Base-by-base conservation (phyloP, 2,888 invertebrate species). In the Heliconius hortense region DNA sequence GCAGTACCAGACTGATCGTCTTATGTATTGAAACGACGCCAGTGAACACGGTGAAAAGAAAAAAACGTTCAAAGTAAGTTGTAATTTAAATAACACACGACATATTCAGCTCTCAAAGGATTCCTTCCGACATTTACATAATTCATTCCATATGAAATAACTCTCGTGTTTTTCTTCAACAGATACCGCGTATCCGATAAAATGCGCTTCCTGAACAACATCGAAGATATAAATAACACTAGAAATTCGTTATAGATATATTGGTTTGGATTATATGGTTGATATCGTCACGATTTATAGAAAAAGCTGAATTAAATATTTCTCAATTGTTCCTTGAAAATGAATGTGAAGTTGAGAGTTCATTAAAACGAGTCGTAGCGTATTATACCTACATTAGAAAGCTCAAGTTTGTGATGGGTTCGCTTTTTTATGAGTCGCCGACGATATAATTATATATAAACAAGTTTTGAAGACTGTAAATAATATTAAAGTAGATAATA, bases 11-110 rank as follows among this genome's bases (percentile, higher is more conserved):
- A 87, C 96, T 98, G 86, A 96, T 98, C 84, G 96, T 99, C 76
- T 95, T 99, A 64, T 99, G 99, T 90, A 96, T 99, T 82, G 98
- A 99, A 94, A 97, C 97, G 59, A 95, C 97, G 72, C 95, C 95
- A 66, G 94, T 94, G 79, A 94, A 95, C 81, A 94, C 95, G 79
- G 95, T 94, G 79, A 90, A 93, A 87, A 94, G 93, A 95, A 95
- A 93, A 95, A 95, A 89, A 88, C 89, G 93, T 87, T 92, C 92
- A 53, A 91, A 90, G 93, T 94, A 86, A 89, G 92, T 89, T 68
- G 60, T 66, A 68, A 70, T 70, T 76, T 73, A 31, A 70, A 62
- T 69, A 73, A 60, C 66, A 66, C 53, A 31, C 68, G 35, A 63
- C 62, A 69, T 35, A 69, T 62, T 39, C 69, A 31, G 18, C 26